Conservation (phyloP, 1,140 invertebrate species). For the Nixonia krombeini region DNA sequence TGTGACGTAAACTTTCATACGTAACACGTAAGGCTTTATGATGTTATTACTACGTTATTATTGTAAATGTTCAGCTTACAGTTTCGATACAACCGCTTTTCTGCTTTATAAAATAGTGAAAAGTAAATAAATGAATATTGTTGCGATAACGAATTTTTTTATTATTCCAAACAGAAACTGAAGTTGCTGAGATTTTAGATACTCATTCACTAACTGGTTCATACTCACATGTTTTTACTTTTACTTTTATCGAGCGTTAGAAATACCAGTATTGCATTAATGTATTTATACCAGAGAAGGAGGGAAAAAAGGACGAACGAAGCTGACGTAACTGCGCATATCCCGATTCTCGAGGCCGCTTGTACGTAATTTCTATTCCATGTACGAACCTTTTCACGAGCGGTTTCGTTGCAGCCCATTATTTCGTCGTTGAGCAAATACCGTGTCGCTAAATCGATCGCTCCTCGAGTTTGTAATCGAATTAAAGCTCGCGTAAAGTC, state of each 20-base stretch:
- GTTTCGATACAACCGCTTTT: no score
- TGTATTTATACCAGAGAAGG: neutral
- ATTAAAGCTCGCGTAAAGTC: slow-evolving; percentile 45
- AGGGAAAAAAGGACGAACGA: slow-evolving; percentile 30
- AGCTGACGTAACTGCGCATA: slow-evolving; percentile 11
- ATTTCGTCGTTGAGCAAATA: slow-evolving; percentile 51
- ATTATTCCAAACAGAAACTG: no score
- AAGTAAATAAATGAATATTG: no score
- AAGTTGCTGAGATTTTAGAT: no score
- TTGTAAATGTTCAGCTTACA: no score
- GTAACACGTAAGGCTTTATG: no score
- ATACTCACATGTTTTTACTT: neutral
- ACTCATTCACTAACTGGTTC: no score
- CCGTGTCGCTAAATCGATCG: slow-evolving; percentile 45
- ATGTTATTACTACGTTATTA: no score
- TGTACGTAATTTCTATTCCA: slow-evolving; percentile 23
- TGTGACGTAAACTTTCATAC: no score
- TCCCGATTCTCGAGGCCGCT: slow-evolving; percentile 13
- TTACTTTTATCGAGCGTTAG: neutral
- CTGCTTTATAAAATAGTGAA: no score
- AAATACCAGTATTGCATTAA: slow-evolving; percentile 1
- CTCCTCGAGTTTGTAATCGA: slow-evolving; percentile 47
- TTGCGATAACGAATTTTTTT: no score
- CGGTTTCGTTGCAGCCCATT: slow-evolving; percentile 41
- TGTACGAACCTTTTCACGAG: slow-evolving; percentile 31